Evolutionary conservation across 2,113 vertebrate genomes (phyloP), one percentile per base, ranked within the genome.

Genomic region (Emydura subglobosa): DNA sequence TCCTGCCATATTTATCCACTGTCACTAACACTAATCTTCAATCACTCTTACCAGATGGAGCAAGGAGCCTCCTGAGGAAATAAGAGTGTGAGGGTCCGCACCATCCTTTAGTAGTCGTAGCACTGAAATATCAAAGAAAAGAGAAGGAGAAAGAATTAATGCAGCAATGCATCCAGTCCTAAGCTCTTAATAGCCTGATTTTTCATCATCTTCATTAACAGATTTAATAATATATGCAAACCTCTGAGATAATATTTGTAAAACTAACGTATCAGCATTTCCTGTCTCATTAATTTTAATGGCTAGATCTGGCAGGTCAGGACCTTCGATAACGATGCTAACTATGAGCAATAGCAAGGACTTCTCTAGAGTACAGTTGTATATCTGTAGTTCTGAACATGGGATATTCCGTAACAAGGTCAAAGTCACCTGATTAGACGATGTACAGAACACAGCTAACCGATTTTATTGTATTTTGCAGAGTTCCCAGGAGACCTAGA

Each of bases 21-120:
- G 86, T 49, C 47, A 86, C 89, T 85, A 88, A 83, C 21, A 88
- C 7, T 13, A 42, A 87, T 88, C 29, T 94, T 96, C 86, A 92
- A 54, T 50, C 68, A n/a, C 31, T 97, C 99, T 99, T 98, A 99
- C 99, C 99, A 99, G 97, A 96, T 99, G 99, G 53, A 99, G 98
- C 96, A 99, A 97, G 55, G 99, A 99, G 76, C 99, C 99, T 96
- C 99, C 99, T 12, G 99, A 99, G 68, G 98, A 98, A 89, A 98
- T 94, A 4, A 95, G 85, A 3, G 94, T 96, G 76, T 99, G 99
- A 86, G 98, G 98, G 91, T 99, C 98, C 1, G 98, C 98, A 90
- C 99, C 99, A 87, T 99, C 99, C 96, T 99, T 99, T 97, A 99
- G 95, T 34, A 99, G 98, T 79, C 98, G 98, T 82, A 99, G 96